Evolutionary conservation across 2,888 invertebrate genomes (phyloP).

Genomic region (Magallana nippona): DNA sequence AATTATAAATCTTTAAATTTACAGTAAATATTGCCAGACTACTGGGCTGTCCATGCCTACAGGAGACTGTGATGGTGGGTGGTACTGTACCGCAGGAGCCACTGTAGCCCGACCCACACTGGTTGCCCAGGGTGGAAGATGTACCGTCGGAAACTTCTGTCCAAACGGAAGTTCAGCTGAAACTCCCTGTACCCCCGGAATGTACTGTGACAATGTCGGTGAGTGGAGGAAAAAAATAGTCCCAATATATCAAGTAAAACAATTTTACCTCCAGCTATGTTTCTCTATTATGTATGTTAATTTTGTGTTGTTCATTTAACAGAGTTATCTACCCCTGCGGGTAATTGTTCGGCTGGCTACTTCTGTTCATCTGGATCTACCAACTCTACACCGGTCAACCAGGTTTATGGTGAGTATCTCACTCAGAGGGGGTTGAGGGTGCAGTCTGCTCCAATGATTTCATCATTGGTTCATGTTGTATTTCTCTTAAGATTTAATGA

Average conservation of each 20-base stretch:
- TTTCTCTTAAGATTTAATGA: too few species aligned
- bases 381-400: conserved; percentile 82
- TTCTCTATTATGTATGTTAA: neutral
- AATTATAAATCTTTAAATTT: conserved; percentile 40
- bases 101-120: conserved; percentile 63
- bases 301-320: conserved; percentile 31
- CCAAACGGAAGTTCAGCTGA: conserved; percentile 67
- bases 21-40: conserved; percentile 75
- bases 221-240: conserved; percentile 45
- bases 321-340: conserved; percentile 69
- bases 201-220: conserved; percentile 74
- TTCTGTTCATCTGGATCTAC: conserved; percentile 92
- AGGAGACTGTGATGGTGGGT: conserved; percentile 75
- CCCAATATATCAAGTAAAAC: too few species aligned
- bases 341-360: conserved; percentile 74
- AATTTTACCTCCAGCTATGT: too few species aligned
- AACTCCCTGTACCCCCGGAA: conserved; percentile 73
- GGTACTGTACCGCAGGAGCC: conserved; percentile 74
- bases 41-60: conserved; percentile 71
- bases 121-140: conserved; percentile 66
- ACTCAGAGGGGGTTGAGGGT: too few species aligned
- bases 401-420: conserved; percentile 64
- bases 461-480: too few species aligned
- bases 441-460: too few species aligned
- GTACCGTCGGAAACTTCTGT: conserved; percentile 72